Base-by-base conservation (phyloP, 2,888 invertebrate species). In the Amiota minor region DNA sequence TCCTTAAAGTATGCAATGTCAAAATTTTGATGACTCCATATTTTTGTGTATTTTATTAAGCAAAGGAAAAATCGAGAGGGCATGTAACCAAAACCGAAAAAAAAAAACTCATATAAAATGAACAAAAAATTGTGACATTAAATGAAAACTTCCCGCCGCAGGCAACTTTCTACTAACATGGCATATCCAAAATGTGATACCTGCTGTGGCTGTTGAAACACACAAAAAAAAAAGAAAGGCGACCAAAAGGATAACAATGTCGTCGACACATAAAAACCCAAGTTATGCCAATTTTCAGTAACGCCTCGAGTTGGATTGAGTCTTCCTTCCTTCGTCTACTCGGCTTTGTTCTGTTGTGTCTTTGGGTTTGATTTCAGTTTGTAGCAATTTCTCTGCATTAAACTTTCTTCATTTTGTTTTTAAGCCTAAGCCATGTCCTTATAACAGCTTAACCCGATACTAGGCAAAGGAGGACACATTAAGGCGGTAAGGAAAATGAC, bases 351-450 rank as follows among this genome's bases (percentile, higher is more conserved):
- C 35, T 6, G 35, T 23, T 35, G 35, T 35, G 35, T 35, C n/a
- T 35, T 6, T 35, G 6, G 35, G 35, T 35, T 35, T 35, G 35
- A 35, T 3, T 35, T 35, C 2, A 35, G 53, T 12, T 68, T 79
- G 82, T 76, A 77, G 23, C n/a, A 20, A 53, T 69, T 81, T 86
- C 80, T 56, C 56, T 8, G 81, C 84, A 85, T 83, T 84, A 85
- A 85, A 83, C 84, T 83, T 83, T 85, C 86, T 83, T 84, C 85
- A 83, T 83, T 83, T 83, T 81, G 67, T 78, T 62, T 55, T 72
- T 14, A 23, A 35, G 61, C 61, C n/a, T 14, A 16, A 16, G 68
- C 53, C 18, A 9, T 64, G 55, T 71, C 47, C 47, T 65, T 65
- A 50, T 73, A 49, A 65, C 64, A 53, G 71, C 72, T 78, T 79